These are phyloP conservation scores for Cheiracanthium punctorium DNA, from an alignment of 2,888 invertebrate genomes.

Conservation along the genomic window DNA sequence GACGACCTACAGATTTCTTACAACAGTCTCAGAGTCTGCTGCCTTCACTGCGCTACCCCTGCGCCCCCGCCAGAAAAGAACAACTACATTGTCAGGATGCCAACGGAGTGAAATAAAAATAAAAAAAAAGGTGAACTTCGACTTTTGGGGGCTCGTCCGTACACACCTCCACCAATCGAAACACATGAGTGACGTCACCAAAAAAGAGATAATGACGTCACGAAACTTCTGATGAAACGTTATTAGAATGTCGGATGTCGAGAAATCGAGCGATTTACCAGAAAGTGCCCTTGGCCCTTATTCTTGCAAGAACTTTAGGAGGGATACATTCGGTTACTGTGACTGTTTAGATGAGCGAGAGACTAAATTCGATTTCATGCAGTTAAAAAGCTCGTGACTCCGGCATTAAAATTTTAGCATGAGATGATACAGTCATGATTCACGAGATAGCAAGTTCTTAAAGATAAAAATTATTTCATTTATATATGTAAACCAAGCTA, in stretches of 20 bases:
- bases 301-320: neutral
- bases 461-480: too few species aligned
- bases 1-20: slow-evolving; percentile 1
- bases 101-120: neutral
- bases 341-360: too few species aligned
- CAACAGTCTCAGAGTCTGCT: neutral
- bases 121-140: neutral
- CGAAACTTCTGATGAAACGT: neutral
- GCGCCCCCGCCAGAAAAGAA: neutral
- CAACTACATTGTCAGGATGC: neutral
- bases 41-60: neutral
- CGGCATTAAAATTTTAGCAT: too few species aligned
- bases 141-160: slow-evolving; percentile 4
- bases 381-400: too few species aligned
- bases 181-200: neutral
- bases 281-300: neutral
- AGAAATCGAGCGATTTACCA: neutral
- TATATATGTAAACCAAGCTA: too few species aligned
- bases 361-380: too few species aligned
- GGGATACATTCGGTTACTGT: neutral
- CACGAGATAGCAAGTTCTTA: too few species aligned
- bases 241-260: neutral
- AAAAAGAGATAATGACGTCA: neutral
- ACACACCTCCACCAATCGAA: neutral
- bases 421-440: too few species aligned